A percentile compares a stretch with the other conserved stretches of the same genome.
Conservation (phyloP, 2,113 vertebrate genomes). For the Python bivittatus region DNA sequence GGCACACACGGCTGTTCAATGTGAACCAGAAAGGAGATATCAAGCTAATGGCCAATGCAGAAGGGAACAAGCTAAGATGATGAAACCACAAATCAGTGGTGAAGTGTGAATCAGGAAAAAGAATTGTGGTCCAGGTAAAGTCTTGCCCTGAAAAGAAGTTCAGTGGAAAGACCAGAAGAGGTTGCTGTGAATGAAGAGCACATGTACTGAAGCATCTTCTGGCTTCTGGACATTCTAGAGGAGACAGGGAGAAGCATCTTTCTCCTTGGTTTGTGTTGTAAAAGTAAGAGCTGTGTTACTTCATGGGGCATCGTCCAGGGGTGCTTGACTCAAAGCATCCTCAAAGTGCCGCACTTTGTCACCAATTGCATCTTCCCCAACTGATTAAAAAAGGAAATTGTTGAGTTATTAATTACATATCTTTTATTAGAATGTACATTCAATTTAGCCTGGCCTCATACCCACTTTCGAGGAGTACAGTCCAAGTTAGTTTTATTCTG, state of each 20-base stretch:
- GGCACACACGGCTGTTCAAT: background rate
- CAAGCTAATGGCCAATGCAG: background rate
- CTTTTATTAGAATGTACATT: background rate
- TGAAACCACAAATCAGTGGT: background rate
- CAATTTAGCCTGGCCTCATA: background rate
- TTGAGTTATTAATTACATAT: background rate
- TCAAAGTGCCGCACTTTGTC: background rate
- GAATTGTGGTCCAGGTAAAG: background rate
- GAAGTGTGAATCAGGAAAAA: background rate
- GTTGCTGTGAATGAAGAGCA: background rate
- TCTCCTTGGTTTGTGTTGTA: background rate
- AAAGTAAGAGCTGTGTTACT: background rate
- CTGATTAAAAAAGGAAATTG: background rate
- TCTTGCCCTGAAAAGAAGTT: background rate
- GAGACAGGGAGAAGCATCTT: background rate
- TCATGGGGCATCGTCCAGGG: background rate
- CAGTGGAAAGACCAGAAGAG: background rate
- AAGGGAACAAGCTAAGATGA: background rate
- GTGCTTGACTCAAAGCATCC: background rate
- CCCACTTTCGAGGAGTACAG: background rate
- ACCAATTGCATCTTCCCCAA: background rate
- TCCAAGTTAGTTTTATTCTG: background rate
- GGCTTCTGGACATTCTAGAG: background rate
- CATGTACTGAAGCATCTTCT: background rate
- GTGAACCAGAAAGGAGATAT: background rate